Base-by-base conservation (phyloP, 2,888 invertebrate species). In the Palloptera scutellata region DNA sequence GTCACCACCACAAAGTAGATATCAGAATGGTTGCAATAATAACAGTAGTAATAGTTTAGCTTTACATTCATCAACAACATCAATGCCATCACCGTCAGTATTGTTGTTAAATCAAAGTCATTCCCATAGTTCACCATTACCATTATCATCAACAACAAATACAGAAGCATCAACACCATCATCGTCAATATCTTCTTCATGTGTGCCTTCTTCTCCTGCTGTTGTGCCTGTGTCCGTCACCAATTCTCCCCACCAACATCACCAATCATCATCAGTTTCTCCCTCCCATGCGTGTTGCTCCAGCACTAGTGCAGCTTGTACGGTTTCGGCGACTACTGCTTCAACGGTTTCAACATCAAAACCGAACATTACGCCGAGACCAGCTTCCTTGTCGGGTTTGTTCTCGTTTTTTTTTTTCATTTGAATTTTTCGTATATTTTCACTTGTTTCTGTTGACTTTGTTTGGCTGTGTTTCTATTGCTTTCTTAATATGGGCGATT, bases 331-430 rank as follows among this genome's bases (percentile, higher is more conserved):
- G 51, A 55, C 45, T 68, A 53, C 70, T 64, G 70, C 72, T 69
- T 71, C 74, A 61, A 70, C 66, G 72, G 30, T 30, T 30, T 70
- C 72, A 69, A 71, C 72, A 68, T 73, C 73, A 63, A 85, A 85
- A 79, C 85, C 85, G 75, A 81, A 78, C 74, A 81, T 85, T 72
- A 81, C 83, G 75, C 84, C 85, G 75, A 80, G 85, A 80, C 85
- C 85, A 78, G 85, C 85, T 77, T 85, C 85, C 72, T 82, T 84
- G 83, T 79, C 81, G 78, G 79, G 84, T 85, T 84, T 80, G 82
- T 84, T 79, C 76, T 76, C 79, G 72, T 73, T 68, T 74, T 75
- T 76, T 73, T 75, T 40, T 55, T 48, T 55, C 40, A 4, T 64
- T 55, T 48, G 17, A 64, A 9, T 57, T 57, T 54, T 45, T 63